phyloP scores from a whole-genome alignment of 1,140 invertebrate genomes.

The Apis cerana region DNA sequence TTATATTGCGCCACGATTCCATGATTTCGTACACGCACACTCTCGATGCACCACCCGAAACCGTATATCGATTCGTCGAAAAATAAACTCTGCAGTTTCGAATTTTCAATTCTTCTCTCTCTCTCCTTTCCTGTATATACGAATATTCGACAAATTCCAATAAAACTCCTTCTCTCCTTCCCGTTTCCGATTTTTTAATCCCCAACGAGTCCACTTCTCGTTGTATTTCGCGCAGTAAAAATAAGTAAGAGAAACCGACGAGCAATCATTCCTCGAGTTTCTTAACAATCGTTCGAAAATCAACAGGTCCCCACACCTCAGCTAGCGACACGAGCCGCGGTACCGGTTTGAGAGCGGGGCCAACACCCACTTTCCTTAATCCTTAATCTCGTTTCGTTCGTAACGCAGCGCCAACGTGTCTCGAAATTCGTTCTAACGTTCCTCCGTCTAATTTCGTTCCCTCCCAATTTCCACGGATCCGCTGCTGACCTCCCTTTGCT shows the following conservation, averaged over 20 bases:
- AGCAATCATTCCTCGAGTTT: too few relatives aligned
- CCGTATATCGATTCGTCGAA: conserved; percentile 28
- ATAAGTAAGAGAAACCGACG: too few relatives aligned
- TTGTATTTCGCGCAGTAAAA: too few relatives aligned
- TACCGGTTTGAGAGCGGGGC: not conserved
- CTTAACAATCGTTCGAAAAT: conserved; percentile 17
- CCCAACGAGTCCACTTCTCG: too few relatives aligned
- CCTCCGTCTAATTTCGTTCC: conserved; percentile 16
- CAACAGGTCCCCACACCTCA: conserved; percentile 26
- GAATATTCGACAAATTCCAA: too few relatives aligned
- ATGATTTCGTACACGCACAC: conserved; percentile 58
- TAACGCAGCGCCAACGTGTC: not conserved
- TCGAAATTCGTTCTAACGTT: conserved; percentile 23
- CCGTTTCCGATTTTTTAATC: too few relatives aligned
- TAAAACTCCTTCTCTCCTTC: too few relatives aligned
- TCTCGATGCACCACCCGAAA: conserved; percentile 16
- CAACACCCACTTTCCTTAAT: conserved; percentile 9
- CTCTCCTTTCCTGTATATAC: not conserved
- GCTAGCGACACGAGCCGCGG: not conserved
- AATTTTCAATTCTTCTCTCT: not conserved
- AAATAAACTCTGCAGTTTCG: conserved; percentile 24
- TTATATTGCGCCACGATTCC: conserved; percentile 64
- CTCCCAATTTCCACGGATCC: conserved; percentile 14
- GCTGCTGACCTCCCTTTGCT: not conserved
- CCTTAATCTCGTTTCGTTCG: conserved; percentile 23